Evolutionary conservation across 2,797 vertebrate species (phyloP).

Genomic region (Limnodromus scolopaceus): DNA sequence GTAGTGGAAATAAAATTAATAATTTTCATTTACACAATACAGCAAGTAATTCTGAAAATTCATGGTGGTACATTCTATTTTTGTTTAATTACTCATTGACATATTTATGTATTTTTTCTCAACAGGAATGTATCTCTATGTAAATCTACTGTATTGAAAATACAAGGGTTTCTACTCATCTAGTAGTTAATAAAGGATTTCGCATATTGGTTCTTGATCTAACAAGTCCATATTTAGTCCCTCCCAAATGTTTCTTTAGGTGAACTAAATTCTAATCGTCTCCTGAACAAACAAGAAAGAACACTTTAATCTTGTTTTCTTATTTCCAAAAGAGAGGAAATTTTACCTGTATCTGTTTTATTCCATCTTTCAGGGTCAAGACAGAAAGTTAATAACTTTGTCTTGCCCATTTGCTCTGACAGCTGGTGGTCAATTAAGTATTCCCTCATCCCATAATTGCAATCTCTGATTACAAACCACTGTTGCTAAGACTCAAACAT

Average conservation of each 20-base stretch:
- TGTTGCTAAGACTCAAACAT: slow-evolving; percentile 50
- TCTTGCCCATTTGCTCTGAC: slow-evolving; percentile 59
- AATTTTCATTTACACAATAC: neutral
- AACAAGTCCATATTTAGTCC: neutral
- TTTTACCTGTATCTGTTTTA: neutral
- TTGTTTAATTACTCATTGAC: neutral
- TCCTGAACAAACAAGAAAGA: neutral
- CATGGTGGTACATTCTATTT: neutral
- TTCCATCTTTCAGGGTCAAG: slow-evolving; percentile 42
- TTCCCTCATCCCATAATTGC: slow-evolving; percentile 40
- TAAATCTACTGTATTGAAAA: neutral
- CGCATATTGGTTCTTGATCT: neutral
- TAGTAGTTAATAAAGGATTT: neutral
- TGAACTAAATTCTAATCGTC: neutral
- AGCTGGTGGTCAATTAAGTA: slow-evolving; percentile 66
- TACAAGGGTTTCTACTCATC: neutral
- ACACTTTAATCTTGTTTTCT: neutral
- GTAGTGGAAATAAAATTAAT: neutral
- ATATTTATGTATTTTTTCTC: neutral
- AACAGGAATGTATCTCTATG: neutral
- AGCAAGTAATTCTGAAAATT: neutral
- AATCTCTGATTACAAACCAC: slow-evolving; percentile 46
- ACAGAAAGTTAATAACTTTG: slow-evolving; percentile 50
- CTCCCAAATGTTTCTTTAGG: neutral
- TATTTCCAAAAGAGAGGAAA: neutral